phyloP scores from a whole-genome alignment of 2,797 vertebrate genomes.

The Pelodytes ibericus region DNA sequence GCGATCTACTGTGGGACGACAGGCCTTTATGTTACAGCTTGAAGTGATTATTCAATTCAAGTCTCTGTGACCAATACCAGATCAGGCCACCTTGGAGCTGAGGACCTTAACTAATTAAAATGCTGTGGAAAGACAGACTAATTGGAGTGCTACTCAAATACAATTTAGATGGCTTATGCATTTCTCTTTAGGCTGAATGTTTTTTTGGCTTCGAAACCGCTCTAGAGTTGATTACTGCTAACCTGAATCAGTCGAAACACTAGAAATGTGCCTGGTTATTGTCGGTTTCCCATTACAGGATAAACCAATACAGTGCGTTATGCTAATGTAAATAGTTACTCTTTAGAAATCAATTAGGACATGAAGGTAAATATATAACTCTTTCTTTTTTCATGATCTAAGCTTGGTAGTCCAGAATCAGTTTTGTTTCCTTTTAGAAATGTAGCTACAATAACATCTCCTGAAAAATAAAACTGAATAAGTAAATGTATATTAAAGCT shows the following conservation, averaged over 20 bases:
- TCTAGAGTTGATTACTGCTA: slow-evolving; percentile 39
- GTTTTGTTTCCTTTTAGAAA: neutral
- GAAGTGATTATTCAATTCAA: slow-evolving; percentile 31
- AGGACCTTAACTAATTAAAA: slow-evolving; percentile 49
- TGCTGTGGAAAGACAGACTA: slow-evolving; percentile 48
- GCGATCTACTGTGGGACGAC: neutral
- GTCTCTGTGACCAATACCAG: slow-evolving; percentile 40
- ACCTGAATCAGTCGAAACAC: slow-evolving; percentile 30
- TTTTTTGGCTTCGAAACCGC: slow-evolving; percentile 22
- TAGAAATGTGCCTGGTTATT: slow-evolving; percentile 21
- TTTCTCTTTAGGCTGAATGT: slow-evolving; percentile 47
- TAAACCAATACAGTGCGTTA: slow-evolving; percentile 22
- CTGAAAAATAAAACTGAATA: too few species aligned
- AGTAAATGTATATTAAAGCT: too few species aligned
- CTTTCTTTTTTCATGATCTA: neutral
- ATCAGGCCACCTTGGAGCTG: slow-evolving; percentile 37
- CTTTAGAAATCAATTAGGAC: slow-evolving; percentile 15
- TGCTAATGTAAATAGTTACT: slow-evolving; percentile 9
- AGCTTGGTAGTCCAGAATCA: neutral
- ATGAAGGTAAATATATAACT: slow-evolving; percentile 25
- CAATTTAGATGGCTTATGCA: slow-evolving; percentile 49
- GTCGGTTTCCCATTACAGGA: slow-evolving; percentile 33
- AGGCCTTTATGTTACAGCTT: slow-evolving; percentile 14
- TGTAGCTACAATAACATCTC: too few species aligned
- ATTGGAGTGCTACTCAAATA: slow-evolving; percentile 41